These are phyloP conservation scores for Tiaroga cobitis DNA, from an alignment of 2,797 vertebrate species.

Conservation along the genomic window DNA sequence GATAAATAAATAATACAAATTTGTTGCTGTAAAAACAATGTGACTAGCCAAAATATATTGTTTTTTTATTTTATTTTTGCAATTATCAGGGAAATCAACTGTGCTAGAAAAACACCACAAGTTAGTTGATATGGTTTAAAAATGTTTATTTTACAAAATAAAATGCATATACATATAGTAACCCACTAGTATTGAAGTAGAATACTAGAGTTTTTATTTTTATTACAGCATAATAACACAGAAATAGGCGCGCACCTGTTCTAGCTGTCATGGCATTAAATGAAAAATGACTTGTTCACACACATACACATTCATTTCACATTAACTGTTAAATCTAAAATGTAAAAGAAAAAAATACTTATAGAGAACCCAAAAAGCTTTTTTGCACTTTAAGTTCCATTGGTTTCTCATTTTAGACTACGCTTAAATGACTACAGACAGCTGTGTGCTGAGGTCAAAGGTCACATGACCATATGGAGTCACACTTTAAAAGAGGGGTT, in stretches of 20 bases:
- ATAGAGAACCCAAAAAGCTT: neutral
- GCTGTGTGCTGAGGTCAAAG: slow-evolving; percentile 24
- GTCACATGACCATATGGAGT: neutral
- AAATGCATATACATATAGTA: neutral
- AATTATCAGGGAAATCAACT: neutral
- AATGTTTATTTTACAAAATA: slow-evolving; percentile 59
- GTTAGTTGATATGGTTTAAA: slow-evolving; percentile 34
- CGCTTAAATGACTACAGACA: neutral
- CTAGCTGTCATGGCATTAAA: neutral
- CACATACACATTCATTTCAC: slow-evolving; percentile 16
- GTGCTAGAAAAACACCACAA: neutral
- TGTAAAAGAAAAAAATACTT: neutral
- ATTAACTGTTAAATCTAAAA: slow-evolving; percentile 18
- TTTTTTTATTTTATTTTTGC: neutral
- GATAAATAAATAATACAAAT: neutral
- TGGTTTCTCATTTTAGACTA: slow-evolving; percentile 9
- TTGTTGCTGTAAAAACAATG: neutral
- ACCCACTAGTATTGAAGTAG: neutral
- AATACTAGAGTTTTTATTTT: slow-evolving; percentile 17
- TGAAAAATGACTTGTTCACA: slow-evolving; percentile 8
- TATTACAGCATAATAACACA: slow-evolving; percentile 18
- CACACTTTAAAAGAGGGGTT: neutral
- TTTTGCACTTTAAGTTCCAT: neutral
- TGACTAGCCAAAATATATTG: neutral
- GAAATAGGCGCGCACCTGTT: neutral